Base-by-base conservation (phyloP, 2,888 invertebrate genomes). In the Pimpla rufipes region DNA sequence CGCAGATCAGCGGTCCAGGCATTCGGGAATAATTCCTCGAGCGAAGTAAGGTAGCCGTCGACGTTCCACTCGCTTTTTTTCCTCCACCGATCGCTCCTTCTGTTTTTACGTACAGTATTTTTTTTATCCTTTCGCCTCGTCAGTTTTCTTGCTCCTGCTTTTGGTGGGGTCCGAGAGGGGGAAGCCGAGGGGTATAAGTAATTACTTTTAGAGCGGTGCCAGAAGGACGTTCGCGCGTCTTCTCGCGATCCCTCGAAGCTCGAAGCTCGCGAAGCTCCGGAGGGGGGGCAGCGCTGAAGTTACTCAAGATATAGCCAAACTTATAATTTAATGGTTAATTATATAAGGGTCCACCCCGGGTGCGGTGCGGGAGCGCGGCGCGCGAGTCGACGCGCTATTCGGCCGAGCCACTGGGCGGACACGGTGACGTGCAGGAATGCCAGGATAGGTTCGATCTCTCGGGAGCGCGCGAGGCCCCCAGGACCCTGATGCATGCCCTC, bases 261-360 rank as follows among this genome's bases (percentile, higher is more conserved):
- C 47, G 81, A 66, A n/a, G 52, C 67, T 78, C 50, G 23, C 42
- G 47, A 40, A 52, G 29, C 75, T 16, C 29, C 40, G 55, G 52
- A 29, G 45, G 67, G 62, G 67, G 77, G 52, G 73, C 67, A 57
- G 81, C 80, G 67, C 66, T 74, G 57, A 81, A 84, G 64, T 83
- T 85, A 86, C 84, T 90, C 92, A 92, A 93, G 83, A 73, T 80
- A 78, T 92, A 92, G 91, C 92, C 91, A 90, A 93, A 93, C 92
- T 93, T 93, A 92, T 93, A 93, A 93, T 93, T 93, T 93, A 93
- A 92, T 92, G 92, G 91, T 93, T 93, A 93, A 93, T 93, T 93
- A 93, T 92, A 93, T 92, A 92, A 93, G 92, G 91, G 91, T 90
- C 88, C 89, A 89, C 89, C 90, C 90, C 47, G 47, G 68, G 47